Base-by-base conservation (phyloP, 2,797 vertebrate species). In the Avahi laniger region DNA sequence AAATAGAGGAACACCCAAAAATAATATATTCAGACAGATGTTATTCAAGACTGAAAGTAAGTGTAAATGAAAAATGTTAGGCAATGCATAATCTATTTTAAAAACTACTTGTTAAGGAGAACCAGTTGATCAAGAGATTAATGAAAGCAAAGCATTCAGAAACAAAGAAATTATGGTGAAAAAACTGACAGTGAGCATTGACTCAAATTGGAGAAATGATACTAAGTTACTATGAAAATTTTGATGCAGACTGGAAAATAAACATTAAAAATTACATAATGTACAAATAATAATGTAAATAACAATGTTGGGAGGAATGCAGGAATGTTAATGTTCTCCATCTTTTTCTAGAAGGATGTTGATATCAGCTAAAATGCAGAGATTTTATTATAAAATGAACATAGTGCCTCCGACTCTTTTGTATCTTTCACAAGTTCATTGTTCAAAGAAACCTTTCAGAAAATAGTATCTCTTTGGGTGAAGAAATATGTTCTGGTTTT, bases 21-120 rank as follows among this genome's bases (percentile, higher is more conserved):
- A 94, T 72, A 96, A 95, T 86, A 80, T 28, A 78, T 78, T 93
- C 46, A 46, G 22, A 91, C 5, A 89, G 65, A 61, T 83, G 30
- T 33, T 96, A 95, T 93, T 90, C 43, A 54, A 87, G 73, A 92
- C 48, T 54, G 87, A 92, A 94, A 50, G 70, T 61, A 85, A 87
- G 76, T 26, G 43, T 76, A 88, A 88, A 15, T 93, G 48, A 76
- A 92, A 88, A 93, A 75, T 65, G 33, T 20, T 61, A 57, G 48
- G 59, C 54, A 43, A n/a, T 6, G 61, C 33, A 65, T 88, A 28
- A 78, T 24, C 13, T n/a, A 43, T 50, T 80, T 26, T 59, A 93
- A 94, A 17, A 81, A 67, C 7, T 26, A 54, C 76, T 78, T 79
- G 24, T 52, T 91, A 52, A 57, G 33, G 30, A 79, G 78, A 89